Evolutionary conservation across 2,797 vertebrate genomes (phyloP).

Genomic region (Oreochromis grahami): DNA sequence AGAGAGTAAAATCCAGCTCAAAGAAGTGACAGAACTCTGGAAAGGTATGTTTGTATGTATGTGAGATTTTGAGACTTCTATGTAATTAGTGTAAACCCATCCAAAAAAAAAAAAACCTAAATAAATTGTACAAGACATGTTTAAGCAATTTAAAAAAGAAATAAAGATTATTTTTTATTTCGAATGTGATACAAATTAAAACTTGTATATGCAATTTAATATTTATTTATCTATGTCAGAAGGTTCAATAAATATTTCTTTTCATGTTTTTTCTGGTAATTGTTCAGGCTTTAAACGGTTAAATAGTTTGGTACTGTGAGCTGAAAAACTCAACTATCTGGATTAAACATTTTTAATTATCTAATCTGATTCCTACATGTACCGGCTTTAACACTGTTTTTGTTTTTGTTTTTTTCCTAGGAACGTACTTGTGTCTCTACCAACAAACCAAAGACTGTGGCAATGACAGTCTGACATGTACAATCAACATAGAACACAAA

Average conservation of each 20-base stretch:
- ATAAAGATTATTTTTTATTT: background rate
- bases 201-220: background rate
- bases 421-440: conserved; percentile 58
- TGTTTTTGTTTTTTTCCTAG: conserved; percentile 21
- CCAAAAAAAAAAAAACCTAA: background rate
- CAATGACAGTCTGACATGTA: background rate
- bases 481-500: conserved; percentile 2
- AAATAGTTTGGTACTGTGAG: background rate
- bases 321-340: background rate
- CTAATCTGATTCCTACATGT: background rate
- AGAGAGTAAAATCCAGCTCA: accelerated
- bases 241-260: background rate
- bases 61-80: background rate
- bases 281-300: background rate
- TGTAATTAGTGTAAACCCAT: background rate
- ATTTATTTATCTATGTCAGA: background rate
- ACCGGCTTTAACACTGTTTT: background rate
- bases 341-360: background rate
- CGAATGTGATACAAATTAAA: background rate
- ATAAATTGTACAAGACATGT: background rate
- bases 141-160: background rate
- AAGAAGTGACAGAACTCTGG: background rate
- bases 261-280: background rate
- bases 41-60: conserved; percentile 45
- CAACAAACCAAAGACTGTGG: accelerated